phyloP scores from a whole-genome alignment of 2,113 vertebrate genomes.

The Gymnobelideus leadbeateri region DNA sequence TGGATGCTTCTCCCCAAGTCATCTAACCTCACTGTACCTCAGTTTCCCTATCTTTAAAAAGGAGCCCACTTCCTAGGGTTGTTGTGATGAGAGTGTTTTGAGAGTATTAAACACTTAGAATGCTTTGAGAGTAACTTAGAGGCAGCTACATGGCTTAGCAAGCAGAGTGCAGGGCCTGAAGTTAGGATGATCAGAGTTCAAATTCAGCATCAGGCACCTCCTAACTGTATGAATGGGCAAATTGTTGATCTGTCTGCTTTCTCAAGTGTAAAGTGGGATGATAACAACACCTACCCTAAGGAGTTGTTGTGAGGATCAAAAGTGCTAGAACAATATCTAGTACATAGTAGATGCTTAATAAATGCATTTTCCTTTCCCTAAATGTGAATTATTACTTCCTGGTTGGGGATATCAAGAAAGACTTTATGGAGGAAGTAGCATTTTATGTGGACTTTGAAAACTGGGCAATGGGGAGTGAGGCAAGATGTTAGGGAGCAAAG shows the following conservation, averaged over 20 bases:
- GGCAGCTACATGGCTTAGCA: not conserved
- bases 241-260: not conserved
- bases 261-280: not conserved
- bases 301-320: too few species aligned
- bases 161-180: not conserved
- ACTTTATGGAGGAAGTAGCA: slow-evolving; percentile 72
- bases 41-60: not conserved
- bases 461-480: too few species aligned
- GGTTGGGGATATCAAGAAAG: slow-evolving; percentile 77
- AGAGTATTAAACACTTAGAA: not conserved
- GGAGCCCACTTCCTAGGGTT: not conserved
- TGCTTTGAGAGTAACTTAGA: not conserved
- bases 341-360: too few species aligned
- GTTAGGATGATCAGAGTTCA: not conserved
- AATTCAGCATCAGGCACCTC: not conserved
- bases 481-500: too few species aligned
- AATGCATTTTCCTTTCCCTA: too few species aligned
- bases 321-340: too few species aligned
- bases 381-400: too few species aligned
- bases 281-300: too few species aligned
- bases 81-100: not conserved
- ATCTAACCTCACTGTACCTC: not conserved
- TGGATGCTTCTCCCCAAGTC: not conserved
- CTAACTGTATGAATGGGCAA: not conserved
- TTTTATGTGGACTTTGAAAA: too few species aligned